Base-by-base conservation (phyloP, 1,140 invertebrate species). In the Papilio dardanus region DNA sequence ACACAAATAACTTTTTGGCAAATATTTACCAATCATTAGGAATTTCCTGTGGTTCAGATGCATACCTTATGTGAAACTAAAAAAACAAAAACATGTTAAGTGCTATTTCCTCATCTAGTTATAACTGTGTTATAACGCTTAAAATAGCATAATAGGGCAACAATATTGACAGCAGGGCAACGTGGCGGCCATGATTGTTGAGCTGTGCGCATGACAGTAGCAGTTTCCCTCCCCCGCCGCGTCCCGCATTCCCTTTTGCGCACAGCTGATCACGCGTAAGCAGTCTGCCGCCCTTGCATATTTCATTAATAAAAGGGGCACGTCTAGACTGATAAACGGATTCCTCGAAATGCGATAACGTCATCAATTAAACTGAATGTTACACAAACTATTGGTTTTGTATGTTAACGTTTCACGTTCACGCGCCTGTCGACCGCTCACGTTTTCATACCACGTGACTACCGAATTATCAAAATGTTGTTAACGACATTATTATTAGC, bases 191-290 rank as follows among this genome's bases (percentile, higher is more conserved):
- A 80, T 84, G 68, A 75, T 74, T 16, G 42, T 46, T 19, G 5
- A 16, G 42, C 31, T 80, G 58, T 80, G 81, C 85, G 85, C 85
- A 87, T 86, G 85, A 76, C 82, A 80, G n/a, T n/a, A n/a, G 77
- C 30, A 71, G 46, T 37, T 24, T n/a, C 42, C 58, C 62, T 21
- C 37, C 19, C 35, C 19, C 68, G 12, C n/a, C n/a, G 5, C 68
- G 12, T 46, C 37, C 19, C 42, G 10, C 40, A 40, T n/a, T 6
- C 62, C 67, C 54, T 31, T 62, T 37, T 74, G 50, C 74, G 42
- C 67, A 76, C 80, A 81, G 79, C 77, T 81, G 79, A 81, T 77
- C 78, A 78, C 82, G 79, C 76, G 79, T 77, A 46, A 46, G 42
- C 78, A 67, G 37, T 30, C 31, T 77, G 21, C 37, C 65, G 42